phyloP scores from a whole-genome alignment of 2,113 vertebrate species.

The Oxyura jamaicensis region DNA sequence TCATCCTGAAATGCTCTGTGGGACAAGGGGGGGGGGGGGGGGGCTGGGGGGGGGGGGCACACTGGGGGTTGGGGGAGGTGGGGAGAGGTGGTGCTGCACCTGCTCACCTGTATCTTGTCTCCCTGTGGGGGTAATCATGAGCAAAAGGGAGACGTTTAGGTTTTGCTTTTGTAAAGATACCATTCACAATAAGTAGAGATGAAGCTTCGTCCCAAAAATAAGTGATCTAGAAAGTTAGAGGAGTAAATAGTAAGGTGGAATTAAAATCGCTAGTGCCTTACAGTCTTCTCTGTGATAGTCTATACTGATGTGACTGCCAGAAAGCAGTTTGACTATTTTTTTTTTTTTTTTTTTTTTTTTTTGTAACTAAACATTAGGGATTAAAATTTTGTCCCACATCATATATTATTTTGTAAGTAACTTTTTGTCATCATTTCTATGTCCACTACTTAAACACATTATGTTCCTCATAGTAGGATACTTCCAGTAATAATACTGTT shows the following conservation, averaged over 20 bases:
- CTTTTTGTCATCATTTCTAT: background rate
- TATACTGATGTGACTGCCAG: background rate
- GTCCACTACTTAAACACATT: background rate
- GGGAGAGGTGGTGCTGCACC: background rate
- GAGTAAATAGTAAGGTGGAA: background rate
- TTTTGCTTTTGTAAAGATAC: background rate
- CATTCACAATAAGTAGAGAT: accelerated
- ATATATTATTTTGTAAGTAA: background rate
- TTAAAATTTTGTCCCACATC: background rate
- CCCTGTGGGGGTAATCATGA: background rate
- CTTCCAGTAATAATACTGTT: background rate
- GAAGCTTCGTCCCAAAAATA: background rate
- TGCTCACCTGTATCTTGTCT: background rate
- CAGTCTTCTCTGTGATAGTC: background rate
- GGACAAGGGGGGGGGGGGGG: accelerated
- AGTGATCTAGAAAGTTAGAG: background rate
- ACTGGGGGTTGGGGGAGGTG: background rate
- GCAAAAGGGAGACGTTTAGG: background rate
- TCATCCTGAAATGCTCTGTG: background rate
- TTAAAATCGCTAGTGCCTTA: background rate
- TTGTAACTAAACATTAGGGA: background rate
- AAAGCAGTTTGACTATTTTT: background rate
- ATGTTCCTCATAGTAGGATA: background rate
- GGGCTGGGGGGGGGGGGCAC: accelerated
- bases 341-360: background rate